Base-by-base conservation (phyloP, 2,113 vertebrate species). In the Rhodinocichla rosea region DNA sequence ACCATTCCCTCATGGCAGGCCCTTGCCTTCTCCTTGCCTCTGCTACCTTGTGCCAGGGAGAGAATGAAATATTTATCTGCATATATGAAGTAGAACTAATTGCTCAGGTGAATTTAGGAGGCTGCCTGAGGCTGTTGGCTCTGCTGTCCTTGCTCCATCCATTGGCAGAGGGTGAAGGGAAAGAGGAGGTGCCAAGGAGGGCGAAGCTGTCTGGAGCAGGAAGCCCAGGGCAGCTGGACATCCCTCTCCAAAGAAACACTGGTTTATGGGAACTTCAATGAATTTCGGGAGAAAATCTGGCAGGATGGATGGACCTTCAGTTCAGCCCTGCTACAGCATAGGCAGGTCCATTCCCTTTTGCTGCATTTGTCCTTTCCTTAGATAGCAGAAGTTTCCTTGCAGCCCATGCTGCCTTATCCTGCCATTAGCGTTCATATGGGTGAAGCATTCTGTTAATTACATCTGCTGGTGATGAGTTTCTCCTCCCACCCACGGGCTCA, bases 171-270 rank as follows among this genome's bases (percentile, higher is more conserved):
- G 13, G 5, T 0, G 2, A 69, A 55, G 47, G 26, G 20, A 74
- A 87, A 83, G 40, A 91, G 21, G 20, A 83, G 39, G 18, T 68
- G 35, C 11, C 14, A 2, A 15, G 0, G 0, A 9, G 12, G 9
- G 42, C 13, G 68, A 57, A 80, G 30, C 13, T 60, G 20, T 26
- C 52, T 76, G 28, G 37, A 33, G 39, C 64, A 70, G 81, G n/a
- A 67, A 55, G 15, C 33, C 27, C 13, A 27, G 49, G 47, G 52
- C 15, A 70, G 28, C 11, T 59, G 47, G 28, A 55, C 14, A 42
- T 62, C 20, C 26, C 45, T 39, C 37, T 81, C 22, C 33, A 50
- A 74, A 89, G 22, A 57, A 62, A 30, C 20, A 28, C 4, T n/a
- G 39, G 47, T 74, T 70, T 82, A 22, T 24, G 28, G 28, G 47